Percentiles rank a stretch among this genome's conserved stretches.
phyloP scores from a whole-genome alignment of 2,888 invertebrate genomes.

The Cybosia mesomella region DNA sequence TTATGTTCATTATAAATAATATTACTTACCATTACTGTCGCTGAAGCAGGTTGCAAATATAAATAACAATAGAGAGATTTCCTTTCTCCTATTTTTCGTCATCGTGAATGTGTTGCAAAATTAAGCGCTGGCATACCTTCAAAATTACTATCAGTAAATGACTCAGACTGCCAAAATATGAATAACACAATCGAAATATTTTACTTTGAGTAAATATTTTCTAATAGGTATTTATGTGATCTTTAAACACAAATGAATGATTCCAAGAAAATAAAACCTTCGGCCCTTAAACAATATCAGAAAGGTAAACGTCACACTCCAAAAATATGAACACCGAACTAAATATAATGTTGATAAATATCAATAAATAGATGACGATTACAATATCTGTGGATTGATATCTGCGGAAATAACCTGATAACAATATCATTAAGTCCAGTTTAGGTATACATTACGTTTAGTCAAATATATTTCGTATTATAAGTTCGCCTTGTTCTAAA shows the following conservation, averaged over 20 bases:
- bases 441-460: slow-evolving; percentile 21
- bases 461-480: slow-evolving; percentile 20
- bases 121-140: slow-evolving; percentile 44
- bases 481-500: not conserved
- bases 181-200: not conserved
- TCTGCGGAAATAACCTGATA: slow-evolving; percentile 74
- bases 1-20: not conserved
- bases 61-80: slow-evolving; percentile 33
- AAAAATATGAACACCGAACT: slow-evolving; percentile 60
- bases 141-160: slow-evolving; percentile 23
- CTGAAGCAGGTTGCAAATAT: slow-evolving; percentile 44
- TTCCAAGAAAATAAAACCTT: not conserved
- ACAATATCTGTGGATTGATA: slow-evolving; percentile 73
- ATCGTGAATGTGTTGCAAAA: slow-evolving; percentile 27
- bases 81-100: slow-evolving; percentile 43
- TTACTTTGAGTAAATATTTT: not conserved
- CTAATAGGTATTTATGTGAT: not conserved
- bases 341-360: slow-evolving; percentile 56
- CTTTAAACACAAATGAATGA: not conserved
- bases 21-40: slow-evolving; percentile 9
- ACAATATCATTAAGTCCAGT: slow-evolving; percentile 45
- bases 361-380: slow-evolving; percentile 60
- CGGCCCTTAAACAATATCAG: not conserved
- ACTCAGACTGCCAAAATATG: not conserved
- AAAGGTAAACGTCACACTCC: slow-evolving; percentile 53